Conservation (phyloP, 2,797 vertebrate species). For the Urocyon cinereoargenteus region DNA sequence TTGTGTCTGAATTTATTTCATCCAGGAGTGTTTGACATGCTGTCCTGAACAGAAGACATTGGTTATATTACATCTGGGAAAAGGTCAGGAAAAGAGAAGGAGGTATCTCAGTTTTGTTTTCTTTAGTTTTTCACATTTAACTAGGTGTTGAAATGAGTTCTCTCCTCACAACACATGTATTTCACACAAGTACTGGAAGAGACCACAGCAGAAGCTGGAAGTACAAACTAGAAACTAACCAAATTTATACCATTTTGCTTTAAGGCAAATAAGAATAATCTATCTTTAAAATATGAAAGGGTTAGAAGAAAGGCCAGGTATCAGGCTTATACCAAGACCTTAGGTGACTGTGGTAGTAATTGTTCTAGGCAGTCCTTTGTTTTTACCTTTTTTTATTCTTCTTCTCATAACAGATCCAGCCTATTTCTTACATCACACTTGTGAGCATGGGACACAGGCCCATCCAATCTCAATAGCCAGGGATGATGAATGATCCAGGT, state of each 20-base stretch:
- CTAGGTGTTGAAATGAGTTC: not conserved
- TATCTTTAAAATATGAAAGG: not conserved
- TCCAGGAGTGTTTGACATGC: not conserved
- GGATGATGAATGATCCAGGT: not conserved
- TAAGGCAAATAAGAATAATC: not conserved
- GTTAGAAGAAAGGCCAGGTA: not conserved
- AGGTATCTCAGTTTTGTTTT: not conserved
- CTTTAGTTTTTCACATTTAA: not conserved
- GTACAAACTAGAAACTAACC: not conserved
- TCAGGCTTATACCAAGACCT: not conserved
- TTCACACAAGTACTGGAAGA: not conserved
- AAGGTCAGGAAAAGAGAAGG: not conserved
- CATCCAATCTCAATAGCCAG: not conserved
- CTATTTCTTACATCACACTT: not conserved
- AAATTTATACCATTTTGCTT: not conserved
- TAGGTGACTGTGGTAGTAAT: not conserved
- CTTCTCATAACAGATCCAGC: not conserved
- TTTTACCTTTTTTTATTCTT: not conserved
- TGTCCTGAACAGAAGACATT: not conserved
- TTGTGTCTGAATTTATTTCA: not conserved
- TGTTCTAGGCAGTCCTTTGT: not conserved
- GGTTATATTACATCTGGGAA: not conserved
- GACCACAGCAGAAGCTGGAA: not conserved
- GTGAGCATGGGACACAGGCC: not conserved
- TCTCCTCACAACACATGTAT: not conserved